Evolutionary conservation across 92 coral and sea anemone genomes (phyloP), one percentile per base, ranked within the genome.

Genomic region (Siderastrea radians): DNA sequence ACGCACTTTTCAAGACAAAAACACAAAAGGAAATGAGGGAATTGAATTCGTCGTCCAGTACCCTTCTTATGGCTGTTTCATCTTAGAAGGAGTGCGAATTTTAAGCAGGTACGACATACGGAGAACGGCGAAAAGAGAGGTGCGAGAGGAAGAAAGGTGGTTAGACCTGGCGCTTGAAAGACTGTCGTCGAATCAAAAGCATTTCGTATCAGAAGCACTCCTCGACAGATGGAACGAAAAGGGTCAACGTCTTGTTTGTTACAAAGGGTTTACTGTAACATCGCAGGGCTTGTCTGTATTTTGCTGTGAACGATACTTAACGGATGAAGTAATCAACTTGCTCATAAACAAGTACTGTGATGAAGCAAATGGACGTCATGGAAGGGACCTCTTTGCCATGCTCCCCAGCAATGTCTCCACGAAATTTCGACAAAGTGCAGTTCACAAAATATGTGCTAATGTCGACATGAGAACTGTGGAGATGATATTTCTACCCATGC

Each of bases 221-320:
- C 64, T 87, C 43, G 63, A 81, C 62, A 62, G 78, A 49, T 64
- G 91, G 47, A 79, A 45, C 68, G 51, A 50, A 19, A 57, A 72
- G 2, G 49, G 85, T 63, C 77, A 87, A 62, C 60, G 63, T 19
- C 70, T 81, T 6, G 84, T 88, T 47, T 49, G 71, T 10, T 58
- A 63, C 50, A 78, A 82, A 75, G 75, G 80, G 44, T 82, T 67
- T 50, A 84, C n/a, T 5, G 60, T 83, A 58, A 89, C 75, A 8
- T 78, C 85, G 2, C 88, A 89, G 49, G 84, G 69, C 17, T 72
- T 89, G 51, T 76, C 88, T 13, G 77, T 78, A 54, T 78, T 89
- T 61, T 89, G 84, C 79, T 61, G 77, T 54, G 92, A 89, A 67
- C 79, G 88, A 1, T 89, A 77, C 53, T 62, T 83, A 52, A 59